These are phyloP conservation scores for Pollachius pollachius DNA, from an alignment of 2,113 vertebrate genomes.

Conservation along the genomic window DNA sequence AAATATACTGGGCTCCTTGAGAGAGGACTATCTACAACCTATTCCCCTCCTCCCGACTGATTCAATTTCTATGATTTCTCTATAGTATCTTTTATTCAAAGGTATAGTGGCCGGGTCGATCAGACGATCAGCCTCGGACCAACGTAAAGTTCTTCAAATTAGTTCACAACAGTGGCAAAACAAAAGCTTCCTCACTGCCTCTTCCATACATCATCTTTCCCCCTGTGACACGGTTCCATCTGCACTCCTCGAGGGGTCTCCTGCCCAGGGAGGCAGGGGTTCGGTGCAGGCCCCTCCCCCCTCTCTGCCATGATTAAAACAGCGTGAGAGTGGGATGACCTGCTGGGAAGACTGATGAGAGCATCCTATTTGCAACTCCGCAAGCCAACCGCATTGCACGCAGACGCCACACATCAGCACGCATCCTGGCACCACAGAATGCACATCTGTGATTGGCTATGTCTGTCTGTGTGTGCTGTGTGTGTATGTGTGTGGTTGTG, in stretches of 20 bases:
- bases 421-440: slow-evolving; percentile 3
- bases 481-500: neutral
- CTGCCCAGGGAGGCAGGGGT: slow-evolving; percentile 47
- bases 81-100: neutral
- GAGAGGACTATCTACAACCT: neutral
- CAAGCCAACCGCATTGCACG: slow-evolving; percentile 59
- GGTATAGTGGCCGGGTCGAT: neutral
- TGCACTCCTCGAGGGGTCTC: slow-evolving; percentile 53
- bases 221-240: slow-evolving; percentile 33
- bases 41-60: neutral
- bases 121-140: neutral
- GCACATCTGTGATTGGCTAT: neutral
- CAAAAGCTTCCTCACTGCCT: neutral
- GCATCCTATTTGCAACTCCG: slow-evolving; percentile 70
- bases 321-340: slow-evolving; percentile 69
- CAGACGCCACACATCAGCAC: slow-evolving; percentile 44
- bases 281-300: slow-evolving; percentile 41
- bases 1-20: neutral
- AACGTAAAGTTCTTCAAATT: neutral
- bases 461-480: slow-evolving; percentile 5
- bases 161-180: neutral
- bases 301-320: slow-evolving; percentile 69
- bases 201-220: neutral
- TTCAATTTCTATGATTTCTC: neutral
- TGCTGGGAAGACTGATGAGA: slow-evolving; percentile 77